Evolutionary conservation across 1,140 invertebrate species (phyloP).

Genomic region (Brachionus manjavacas): DNA sequence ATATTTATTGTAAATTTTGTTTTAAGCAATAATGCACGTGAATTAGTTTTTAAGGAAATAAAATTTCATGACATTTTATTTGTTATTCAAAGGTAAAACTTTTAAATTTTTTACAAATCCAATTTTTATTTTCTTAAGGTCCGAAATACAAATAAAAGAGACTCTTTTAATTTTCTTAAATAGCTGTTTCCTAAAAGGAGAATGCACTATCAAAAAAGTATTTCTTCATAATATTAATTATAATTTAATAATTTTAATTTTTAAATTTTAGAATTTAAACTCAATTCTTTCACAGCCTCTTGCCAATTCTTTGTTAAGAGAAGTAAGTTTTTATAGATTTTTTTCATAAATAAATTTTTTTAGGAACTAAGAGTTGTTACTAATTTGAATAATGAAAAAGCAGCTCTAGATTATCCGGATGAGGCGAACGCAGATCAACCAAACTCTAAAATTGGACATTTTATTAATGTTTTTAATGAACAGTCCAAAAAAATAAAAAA

Average conservation of each 20-base stretch:
- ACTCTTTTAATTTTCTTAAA: constrained; percentile 21
- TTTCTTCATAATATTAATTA: not conserved
- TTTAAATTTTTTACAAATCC: not conserved
- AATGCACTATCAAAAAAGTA: not conserved
- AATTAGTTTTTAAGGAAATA: constrained; percentile 6
- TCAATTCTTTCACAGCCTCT: constrained; percentile 15
- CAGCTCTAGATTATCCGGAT: not conserved
- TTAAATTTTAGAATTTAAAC: constrained; percentile 9
- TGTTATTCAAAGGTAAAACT: constrained; percentile 10
- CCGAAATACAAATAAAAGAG: constrained; percentile 30
- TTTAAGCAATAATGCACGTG: not conserved
- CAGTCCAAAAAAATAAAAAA: not conserved
- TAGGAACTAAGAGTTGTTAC: not conserved
- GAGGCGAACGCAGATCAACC: not conserved
- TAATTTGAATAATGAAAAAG: constrained; percentile 1
- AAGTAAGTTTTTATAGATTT: constrained; percentile 17
- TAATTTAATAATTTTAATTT: not conserved
- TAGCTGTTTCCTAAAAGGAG: constrained; percentile 11
- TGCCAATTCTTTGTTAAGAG: constrained; percentile 15
- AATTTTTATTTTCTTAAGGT: not conserved
- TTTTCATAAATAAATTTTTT: not conserved
- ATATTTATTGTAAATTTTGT: not conserved
- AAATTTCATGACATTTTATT: constrained; percentile 31
- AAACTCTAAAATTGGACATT: not conserved
- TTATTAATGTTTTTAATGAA: not conserved